phyloP scores from a whole-genome alignment of 2,113 vertebrate genomes.

The Chaetorhynchus papuensis region DNA sequence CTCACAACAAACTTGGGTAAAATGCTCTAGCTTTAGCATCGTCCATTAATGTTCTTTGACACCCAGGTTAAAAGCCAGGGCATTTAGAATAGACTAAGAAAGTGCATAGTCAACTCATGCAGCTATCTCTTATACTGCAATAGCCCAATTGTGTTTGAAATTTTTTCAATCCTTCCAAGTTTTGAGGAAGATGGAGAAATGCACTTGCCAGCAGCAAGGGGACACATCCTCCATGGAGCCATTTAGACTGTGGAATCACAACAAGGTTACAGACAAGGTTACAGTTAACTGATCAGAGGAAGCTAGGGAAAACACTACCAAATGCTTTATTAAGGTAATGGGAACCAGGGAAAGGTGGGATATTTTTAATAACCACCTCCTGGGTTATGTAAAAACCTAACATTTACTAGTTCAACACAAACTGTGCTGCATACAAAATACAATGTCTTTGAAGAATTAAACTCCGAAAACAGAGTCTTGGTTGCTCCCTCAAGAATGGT shows the following conservation, averaged over 20 bases:
- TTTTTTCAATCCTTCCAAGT: background rate
- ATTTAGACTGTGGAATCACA: background rate
- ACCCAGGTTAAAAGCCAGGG: background rate
- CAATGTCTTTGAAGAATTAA: background rate
- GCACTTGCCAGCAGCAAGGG: background rate
- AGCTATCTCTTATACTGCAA: background rate
- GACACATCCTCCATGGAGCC: accelerated
- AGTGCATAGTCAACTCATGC: background rate
- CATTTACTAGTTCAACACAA: background rate
- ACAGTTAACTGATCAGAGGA: background rate
- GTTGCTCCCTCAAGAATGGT: background rate
- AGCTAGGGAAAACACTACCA: background rate
- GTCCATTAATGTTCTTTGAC: background rate
- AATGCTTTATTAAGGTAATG: background rate
- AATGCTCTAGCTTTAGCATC: background rate
- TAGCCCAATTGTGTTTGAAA: background rate
- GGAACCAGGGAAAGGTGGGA: background rate
- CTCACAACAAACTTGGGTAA: background rate
- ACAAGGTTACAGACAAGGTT: background rate
- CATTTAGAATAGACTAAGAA: background rate
- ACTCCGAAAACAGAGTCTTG: background rate
- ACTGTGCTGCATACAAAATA: background rate
- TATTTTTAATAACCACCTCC: background rate
- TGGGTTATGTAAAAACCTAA: background rate
- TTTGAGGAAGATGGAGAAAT: background rate